Evolutionary conservation across 2,888 invertebrate genomes (phyloP), one percentile per base, ranked within the genome.

Genomic region (Gymnosoma rotundatum): DNA sequence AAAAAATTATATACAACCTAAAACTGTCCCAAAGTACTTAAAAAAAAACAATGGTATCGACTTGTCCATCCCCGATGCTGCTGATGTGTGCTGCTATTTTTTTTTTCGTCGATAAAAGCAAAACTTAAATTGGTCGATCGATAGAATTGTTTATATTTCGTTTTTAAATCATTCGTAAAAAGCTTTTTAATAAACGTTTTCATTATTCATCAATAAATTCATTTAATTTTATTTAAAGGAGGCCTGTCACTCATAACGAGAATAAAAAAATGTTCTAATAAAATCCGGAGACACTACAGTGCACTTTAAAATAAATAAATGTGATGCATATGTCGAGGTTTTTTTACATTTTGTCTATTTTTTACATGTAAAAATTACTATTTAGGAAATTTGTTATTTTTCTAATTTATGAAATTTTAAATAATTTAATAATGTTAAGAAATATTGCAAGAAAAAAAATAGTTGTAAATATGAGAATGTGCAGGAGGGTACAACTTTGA

Each of bases 41-140:
- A 32, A 2, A 25, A 25, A 25, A 38, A 5, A 38, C 38, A 38
- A 20, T 63, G 58, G 42, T 32, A 6, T 5, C 32, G 6, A 32
- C 0, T 32, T 32, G 0, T 32, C 32, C 32, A 32, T 32, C 32
- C 32, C 32, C 7, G 32, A 32, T 61, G 32, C 56, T 64, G 45
- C 52, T 63, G 38, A 10, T 10, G 18, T 60, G 54, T 25, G 45
- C 20, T 70, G 66, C 48, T 73, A 64, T 36, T 72, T 56, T 48
- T 20, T 45, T 64, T 64, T 56, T 36, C 21, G 48, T 64, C 48
- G 58, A 79, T 79, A 64, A 73, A 66, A 64, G 16, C 70, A 50
- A n/a, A 63, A 52, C 32, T 48, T 45, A 80, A 67, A 74, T 61
- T 80, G 80, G 4, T 25, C 25, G 25, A 80, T 80, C 80, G 67